Conservation (phyloP, 2,797 vertebrate species). For the Bovichtus diacanthus region DNA sequence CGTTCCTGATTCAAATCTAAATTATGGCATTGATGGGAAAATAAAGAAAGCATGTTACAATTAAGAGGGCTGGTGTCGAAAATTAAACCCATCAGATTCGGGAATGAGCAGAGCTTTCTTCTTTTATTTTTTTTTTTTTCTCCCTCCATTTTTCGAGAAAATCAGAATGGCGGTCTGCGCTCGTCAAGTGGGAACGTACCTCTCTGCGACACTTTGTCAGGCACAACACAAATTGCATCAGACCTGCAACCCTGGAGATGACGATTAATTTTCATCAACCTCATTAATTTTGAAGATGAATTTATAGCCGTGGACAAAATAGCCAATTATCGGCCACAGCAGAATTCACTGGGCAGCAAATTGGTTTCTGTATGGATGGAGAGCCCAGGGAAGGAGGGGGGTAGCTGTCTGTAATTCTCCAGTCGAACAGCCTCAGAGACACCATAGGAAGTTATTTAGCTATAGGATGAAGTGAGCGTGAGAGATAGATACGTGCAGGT, state of each 20-base stretch:
- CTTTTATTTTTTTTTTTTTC: too few relatives aligned
- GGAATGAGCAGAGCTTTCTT: conserved; percentile 33
- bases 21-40: conserved; percentile 48
- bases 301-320: conserved; percentile 82
- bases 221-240: conserved; percentile 56
- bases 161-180: neutral
- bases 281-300: conserved; percentile 84
- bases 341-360: conserved; percentile 81
- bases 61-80: conserved; percentile 30
- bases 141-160: neutral
- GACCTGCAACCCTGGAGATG: conserved; percentile 51
- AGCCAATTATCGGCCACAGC: conserved; percentile 80
- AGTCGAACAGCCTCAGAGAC: conserved; percentile 28
- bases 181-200: conserved; percentile 39
- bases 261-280: conserved; percentile 81
- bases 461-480: conserved; percentile 23
- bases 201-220: conserved; percentile 58
- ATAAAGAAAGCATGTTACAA: conserved; percentile 40
- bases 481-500: conserved; percentile 36
- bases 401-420: conserved; percentile 40
- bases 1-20: conserved; percentile 53
- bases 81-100: conserved; percentile 41
- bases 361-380: conserved; percentile 78
- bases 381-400: conserved; percentile 40
- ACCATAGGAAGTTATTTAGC: conserved; percentile 38